A percentile compares a stretch with the other conserved stretches of the same genome.
phyloP scores from a whole-genome alignment of 2,888 invertebrate genomes.

The Capitulum mitella region DNA sequence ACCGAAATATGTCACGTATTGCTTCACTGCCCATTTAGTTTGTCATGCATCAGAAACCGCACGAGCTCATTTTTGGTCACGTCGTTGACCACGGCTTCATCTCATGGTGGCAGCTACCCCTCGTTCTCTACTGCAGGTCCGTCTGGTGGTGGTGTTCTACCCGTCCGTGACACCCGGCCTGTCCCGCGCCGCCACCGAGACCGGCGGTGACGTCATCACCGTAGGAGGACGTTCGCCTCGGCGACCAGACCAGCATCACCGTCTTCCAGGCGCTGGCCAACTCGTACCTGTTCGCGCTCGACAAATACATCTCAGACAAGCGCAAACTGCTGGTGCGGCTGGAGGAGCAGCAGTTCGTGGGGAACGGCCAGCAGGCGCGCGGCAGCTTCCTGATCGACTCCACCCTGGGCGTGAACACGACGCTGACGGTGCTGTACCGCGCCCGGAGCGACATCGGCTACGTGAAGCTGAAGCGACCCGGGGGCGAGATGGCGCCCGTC shows the following conservation, averaged over 20 bases:
- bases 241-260: slow-evolving; percentile 38
- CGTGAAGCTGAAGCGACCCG: background rate
- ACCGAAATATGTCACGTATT: too few species aligned
- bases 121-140: background rate
- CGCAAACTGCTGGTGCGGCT: slow-evolving; percentile 28
- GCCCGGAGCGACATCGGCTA: slow-evolving; percentile 22
- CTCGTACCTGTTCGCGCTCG: slow-evolving; percentile 38
- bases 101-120: too few species aligned
- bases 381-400: slow-evolving; percentile 53
- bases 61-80: too few species aligned
- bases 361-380: slow-evolving; percentile 30
- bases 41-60: too few species aligned
- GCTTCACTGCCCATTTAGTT: too few species aligned
- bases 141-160: slow-evolving; percentile 21
- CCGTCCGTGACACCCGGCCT: slow-evolving; percentile 39
- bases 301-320: slow-evolving; percentile 35
- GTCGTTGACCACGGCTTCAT: too few species aligned
- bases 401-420: slow-evolving; percentile 43
- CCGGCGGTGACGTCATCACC: slow-evolving; percentile 48
- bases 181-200: slow-evolving; percentile 47
- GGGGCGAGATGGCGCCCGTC: slow-evolving; percentile 44
- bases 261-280: slow-evolving; percentile 38
- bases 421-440: slow-evolving; percentile 37
- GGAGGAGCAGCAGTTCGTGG: slow-evolving; percentile 38
- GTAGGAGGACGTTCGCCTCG: slow-evolving; percentile 48